Conservation (phyloP, 2,888 invertebrate genomes). For the Volucella inanis region DNA sequence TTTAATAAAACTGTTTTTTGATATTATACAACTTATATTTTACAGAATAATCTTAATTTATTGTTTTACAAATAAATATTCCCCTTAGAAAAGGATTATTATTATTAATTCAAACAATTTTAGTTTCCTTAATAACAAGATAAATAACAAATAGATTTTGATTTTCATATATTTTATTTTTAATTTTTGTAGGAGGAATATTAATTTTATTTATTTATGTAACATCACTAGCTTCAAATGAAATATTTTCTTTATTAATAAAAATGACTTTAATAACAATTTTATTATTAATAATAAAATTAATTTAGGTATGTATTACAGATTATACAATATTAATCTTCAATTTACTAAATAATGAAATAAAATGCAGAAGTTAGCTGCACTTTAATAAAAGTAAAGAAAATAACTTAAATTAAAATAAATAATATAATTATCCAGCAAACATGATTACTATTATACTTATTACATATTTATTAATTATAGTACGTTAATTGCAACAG, state of each 20-base stretch:
- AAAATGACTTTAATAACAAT: conserved; percentile 87
- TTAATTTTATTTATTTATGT: too few relatives aligned
- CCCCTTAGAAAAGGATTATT: conserved; percentile 85
- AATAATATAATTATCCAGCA: too few relatives aligned
- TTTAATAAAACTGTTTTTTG: conserved; percentile 85
- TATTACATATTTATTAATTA: conserved; percentile 86
- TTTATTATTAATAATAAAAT: conserved; percentile 82
- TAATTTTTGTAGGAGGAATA: too few relatives aligned
- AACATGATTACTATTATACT: conserved; percentile 84
- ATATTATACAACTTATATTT: conserved; percentile 82
- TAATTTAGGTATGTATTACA: conserved; percentile 76
- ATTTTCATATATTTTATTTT: conserved; percentile 87
- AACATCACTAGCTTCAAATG: too few relatives aligned
- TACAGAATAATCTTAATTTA: conserved; percentile 76
- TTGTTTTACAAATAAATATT: conserved; percentile 83
- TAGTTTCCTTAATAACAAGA: conserved; percentile 83
- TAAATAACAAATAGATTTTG: conserved; percentile 84
- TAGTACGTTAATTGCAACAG: conserved; percentile 85
- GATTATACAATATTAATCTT: conserved; percentile 79
- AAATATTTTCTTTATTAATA: too few relatives aligned
- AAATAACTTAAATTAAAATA: conserved; percentile 84
- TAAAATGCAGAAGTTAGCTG: conserved; percentile 78
- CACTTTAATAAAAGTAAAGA: conserved; percentile 80
- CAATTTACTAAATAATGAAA: conserved; percentile 82
- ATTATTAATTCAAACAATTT: conserved; percentile 84